Percentiles rank a stretch among this genome's conserved stretches.
phyloP scores from a whole-genome alignment of 2,113 vertebrate species.

The Tretioscincus oriximinensis region DNA sequence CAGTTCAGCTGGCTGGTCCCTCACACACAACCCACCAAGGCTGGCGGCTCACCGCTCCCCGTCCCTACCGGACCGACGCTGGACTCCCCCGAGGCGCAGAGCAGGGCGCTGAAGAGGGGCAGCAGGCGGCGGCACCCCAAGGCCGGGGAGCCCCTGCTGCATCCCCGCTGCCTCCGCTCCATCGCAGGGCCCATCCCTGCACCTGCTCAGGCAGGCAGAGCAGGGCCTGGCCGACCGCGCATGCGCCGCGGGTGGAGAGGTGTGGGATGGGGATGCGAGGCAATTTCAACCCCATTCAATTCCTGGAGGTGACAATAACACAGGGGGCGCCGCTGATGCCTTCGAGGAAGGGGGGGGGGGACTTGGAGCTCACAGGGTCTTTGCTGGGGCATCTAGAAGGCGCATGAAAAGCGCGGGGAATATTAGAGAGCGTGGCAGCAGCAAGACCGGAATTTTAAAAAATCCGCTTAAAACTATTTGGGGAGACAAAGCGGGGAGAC shows the following conservation, averaged over 20 bases:
- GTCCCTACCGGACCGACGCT: slow-evolving; percentile 27
- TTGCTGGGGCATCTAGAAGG: too few relatives aligned
- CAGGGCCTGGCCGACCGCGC: slow-evolving; percentile 34
- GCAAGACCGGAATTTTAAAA: too few relatives aligned
- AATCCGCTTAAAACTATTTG: too few relatives aligned
- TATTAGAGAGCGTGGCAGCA: too few relatives aligned
- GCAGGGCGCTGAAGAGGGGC: slow-evolving; percentile 18
- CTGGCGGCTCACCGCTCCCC: slow-evolving; percentile 8
- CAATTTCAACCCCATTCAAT: not conserved
- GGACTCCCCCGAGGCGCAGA: slow-evolving; percentile 24
- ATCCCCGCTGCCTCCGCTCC: slow-evolving; percentile 26
- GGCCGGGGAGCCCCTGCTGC: slow-evolving; percentile 17
- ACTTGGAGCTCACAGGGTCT: too few relatives aligned
- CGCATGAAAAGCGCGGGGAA: too few relatives aligned
- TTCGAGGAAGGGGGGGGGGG: not conserved
- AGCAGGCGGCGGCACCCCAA: slow-evolving; percentile 24
- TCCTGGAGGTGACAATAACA: slow-evolving; percentile 2
- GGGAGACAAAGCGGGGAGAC: too few relatives aligned
- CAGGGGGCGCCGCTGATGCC: not conserved
- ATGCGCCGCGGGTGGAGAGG: slow-evolving; percentile 21
- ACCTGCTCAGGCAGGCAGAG: slow-evolving; percentile 36
- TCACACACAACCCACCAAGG: slow-evolving; percentile 13
- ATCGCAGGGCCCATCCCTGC: slow-evolving; percentile 33
- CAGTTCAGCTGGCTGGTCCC: not conserved
- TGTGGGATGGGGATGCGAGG: slow-evolving; percentile 19